phyloP scores from a whole-genome alignment of 2,113 vertebrate genomes.

The Melospiza georgiana region DNA sequence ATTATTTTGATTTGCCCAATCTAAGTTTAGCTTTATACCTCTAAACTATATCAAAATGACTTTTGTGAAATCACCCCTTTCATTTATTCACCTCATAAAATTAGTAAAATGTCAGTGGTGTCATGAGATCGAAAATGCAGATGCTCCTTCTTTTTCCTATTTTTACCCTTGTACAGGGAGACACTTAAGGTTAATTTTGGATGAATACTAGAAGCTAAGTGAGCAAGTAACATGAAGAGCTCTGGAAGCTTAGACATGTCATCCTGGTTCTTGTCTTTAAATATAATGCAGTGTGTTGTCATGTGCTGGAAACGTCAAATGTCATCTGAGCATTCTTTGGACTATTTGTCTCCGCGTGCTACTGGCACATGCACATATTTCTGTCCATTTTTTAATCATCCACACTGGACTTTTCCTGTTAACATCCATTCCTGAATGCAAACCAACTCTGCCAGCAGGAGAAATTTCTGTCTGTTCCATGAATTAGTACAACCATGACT shows the following conservation, averaged over 20 bases:
- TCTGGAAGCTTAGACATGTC: background rate
- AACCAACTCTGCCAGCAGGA: background rate
- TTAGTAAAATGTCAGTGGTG: background rate
- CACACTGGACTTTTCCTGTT: background rate
- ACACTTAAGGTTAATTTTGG: background rate
- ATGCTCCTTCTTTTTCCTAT: background rate
- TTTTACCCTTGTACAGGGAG: background rate
- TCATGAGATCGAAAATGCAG: background rate
- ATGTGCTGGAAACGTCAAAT: conserved; percentile 23
- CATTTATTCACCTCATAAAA: background rate
- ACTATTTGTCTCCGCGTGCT: background rate
- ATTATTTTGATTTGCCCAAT: background rate
- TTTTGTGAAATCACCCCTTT: background rate
- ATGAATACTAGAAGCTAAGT: background rate
- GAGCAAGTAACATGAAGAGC: background rate
- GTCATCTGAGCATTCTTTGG: conserved; percentile 20
- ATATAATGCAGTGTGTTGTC: conserved; percentile 18
- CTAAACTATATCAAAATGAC: background rate
- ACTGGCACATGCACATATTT: background rate
- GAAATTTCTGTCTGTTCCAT: background rate
- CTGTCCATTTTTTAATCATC: background rate
- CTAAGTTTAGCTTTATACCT: background rate
- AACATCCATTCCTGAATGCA: background rate
- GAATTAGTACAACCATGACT: background rate
- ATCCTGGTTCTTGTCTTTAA: conserved; percentile 16